A percentile compares a stretch with the other conserved stretches of the same genome.
Conservation (phyloP, 2,797 vertebrate genomes). For the Telmatherina bonti region DNA sequence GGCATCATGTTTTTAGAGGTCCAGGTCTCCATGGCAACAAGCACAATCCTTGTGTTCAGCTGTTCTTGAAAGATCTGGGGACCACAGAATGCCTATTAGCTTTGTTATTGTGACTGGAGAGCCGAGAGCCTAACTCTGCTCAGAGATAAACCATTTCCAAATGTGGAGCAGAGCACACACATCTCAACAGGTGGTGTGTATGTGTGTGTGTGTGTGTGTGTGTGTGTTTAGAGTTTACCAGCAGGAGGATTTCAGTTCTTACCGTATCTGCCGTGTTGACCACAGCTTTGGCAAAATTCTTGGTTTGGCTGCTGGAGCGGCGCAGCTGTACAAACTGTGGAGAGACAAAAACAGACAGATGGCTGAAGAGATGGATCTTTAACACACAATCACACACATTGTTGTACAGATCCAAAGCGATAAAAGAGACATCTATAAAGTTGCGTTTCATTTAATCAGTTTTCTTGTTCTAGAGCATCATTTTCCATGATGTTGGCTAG, state of each 20-base stretch:
- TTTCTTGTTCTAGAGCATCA: not conserved
- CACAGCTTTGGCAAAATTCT: slow-evolving; percentile 95
- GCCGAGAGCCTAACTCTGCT: not conserved
- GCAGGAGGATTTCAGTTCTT: slow-evolving; percentile 64
- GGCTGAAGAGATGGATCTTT: slow-evolving; percentile 23
- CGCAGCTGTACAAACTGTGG: slow-evolving; percentile 88
- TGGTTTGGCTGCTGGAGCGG: slow-evolving; percentile 89
- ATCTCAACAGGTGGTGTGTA: slow-evolving; percentile 27
- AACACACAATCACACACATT: slow-evolving; percentile 14
- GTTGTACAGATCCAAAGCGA: not conserved
- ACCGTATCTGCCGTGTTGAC: slow-evolving; percentile 95
- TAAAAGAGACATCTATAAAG: not conserved
- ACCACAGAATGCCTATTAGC: slow-evolving; percentile 37
- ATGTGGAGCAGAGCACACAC: slow-evolving; percentile 9
- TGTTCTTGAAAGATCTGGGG: slow-evolving; percentile 94
- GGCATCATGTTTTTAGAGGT: slow-evolving; percentile 89
- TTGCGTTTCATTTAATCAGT: not conserved
- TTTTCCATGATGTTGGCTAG: not conserved
- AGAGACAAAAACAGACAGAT: slow-evolving; percentile 56
- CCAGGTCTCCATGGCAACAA: slow-evolving; percentile 97
- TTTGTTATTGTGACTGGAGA: slow-evolving; percentile 8
- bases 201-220: slow-evolving; percentile 10
- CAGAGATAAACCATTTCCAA: not conserved
- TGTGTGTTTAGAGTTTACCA: slow-evolving; percentile 16
- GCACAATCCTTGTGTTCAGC: slow-evolving; percentile 93